Evolutionary conservation across 2,888 invertebrate species (phyloP).

Genomic region (Dyspetes luteomarginatus): DNA sequence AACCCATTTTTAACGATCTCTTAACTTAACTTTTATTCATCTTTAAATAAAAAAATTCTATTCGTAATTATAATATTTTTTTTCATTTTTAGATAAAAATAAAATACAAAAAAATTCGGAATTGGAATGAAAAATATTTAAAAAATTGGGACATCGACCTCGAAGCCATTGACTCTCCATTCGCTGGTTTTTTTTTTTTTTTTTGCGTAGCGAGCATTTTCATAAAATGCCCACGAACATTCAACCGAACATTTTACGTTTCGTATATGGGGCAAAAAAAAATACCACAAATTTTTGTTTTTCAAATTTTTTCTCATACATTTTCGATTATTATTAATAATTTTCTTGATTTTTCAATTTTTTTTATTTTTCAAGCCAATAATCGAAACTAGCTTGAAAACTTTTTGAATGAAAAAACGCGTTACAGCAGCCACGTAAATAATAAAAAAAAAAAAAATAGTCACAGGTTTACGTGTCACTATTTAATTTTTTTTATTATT

Average conservation of each 20-base stretch:
- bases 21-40: too few species aligned
- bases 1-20: too few species aligned
- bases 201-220: conserved; percentile 10
- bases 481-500: too few species aligned
- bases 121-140: not conserved
- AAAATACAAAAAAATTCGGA: not conserved
- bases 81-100: not conserved
- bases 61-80: not conserved
- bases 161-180: not conserved
- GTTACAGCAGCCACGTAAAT: conserved; percentile 9
- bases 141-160: not conserved
- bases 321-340: not conserved
- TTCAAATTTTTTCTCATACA: not conserved
- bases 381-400: conserved; percentile 9
- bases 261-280: not conserved
- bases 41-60: too few species aligned
- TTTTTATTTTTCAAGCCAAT: not conserved
- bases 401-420: conserved; percentile 37
- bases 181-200: not conserved
- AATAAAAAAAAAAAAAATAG: too few species aligned
- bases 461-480: too few species aligned
- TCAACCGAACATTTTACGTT: conserved; percentile 11
- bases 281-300: not conserved
- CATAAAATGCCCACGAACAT: not conserved
- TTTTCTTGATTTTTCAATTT: not conserved